phyloP scores from a whole-genome alignment of 2,888 invertebrate genomes.

The Callosobruchus maculatus region DNA sequence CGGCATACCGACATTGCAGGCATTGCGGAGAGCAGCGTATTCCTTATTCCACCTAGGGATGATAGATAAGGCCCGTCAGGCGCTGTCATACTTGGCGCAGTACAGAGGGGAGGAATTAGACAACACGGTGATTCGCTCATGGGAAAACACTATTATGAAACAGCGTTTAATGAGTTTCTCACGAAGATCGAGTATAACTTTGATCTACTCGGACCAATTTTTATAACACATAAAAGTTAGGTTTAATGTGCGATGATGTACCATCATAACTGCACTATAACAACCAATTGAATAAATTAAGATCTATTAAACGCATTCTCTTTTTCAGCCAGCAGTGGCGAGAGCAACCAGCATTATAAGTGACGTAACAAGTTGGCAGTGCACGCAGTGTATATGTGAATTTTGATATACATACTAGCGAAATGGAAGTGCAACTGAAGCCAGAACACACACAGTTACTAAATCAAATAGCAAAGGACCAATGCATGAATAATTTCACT shows the following conservation, averaged over 20 bases:
- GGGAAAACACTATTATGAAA: too few relatives aligned
- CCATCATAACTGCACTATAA: neutral
- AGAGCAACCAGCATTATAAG: neutral
- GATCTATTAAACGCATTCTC: neutral
- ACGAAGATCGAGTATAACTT: too few relatives aligned
- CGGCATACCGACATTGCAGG: too few relatives aligned
- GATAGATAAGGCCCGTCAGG: too few relatives aligned
- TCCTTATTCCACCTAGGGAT: too few relatives aligned
- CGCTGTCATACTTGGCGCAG: too few relatives aligned
- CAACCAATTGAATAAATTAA: neutral
- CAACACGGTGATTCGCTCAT: too few relatives aligned
- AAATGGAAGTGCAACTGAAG: neutral
- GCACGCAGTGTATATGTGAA: neutral
- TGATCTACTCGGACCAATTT: too few relatives aligned
- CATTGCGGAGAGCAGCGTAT: too few relatives aligned
- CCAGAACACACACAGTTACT: neutral
- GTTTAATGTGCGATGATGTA: neutral
- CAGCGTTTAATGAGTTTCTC: too few relatives aligned
- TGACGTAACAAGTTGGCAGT: neutral
- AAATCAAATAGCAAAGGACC: neutral
- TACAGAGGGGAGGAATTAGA: too few relatives aligned
- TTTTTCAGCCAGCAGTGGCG: neutral
- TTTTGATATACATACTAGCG: neutral
- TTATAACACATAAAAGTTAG: too few relatives aligned
- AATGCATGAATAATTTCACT: neutral